Evolutionary conservation across 2,888 invertebrate species (phyloP).

Genomic region (Camptogramma bilineatum): DNA sequence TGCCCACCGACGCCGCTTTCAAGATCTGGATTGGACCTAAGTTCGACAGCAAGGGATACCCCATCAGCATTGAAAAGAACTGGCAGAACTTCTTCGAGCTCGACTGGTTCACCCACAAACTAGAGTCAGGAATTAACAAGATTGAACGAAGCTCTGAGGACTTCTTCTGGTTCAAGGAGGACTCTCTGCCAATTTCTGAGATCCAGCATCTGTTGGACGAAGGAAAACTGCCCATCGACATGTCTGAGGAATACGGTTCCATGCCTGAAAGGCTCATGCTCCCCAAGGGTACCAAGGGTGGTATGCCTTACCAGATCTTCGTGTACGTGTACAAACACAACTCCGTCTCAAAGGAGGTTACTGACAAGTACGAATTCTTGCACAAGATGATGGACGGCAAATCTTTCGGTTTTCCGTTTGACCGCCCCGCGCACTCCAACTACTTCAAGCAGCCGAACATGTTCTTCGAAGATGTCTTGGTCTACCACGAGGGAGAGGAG

Average conservation of each 20-base stretch:
- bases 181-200: slow-evolving; percentile 86
- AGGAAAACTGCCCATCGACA: slow-evolving; percentile 79
- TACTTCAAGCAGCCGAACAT: slow-evolving; percentile 85
- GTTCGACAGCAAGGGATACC: slow-evolving; percentile 84
- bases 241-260: slow-evolving; percentile 83
- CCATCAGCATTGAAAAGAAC: slow-evolving; percentile 82
- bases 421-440: slow-evolving; percentile 72
- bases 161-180: slow-evolving; percentile 86
- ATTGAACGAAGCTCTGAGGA: slow-evolving; percentile 88
- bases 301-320: slow-evolving; percentile 88
- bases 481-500: slow-evolving; percentile 79
- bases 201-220: slow-evolving; percentile 86
- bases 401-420: slow-evolving; percentile 85
- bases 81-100: slow-evolving; percentile 87
- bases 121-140: slow-evolving; percentile 87
- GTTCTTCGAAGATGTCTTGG: slow-evolving; percentile 84
- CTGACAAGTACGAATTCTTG: slow-evolving; percentile 22
- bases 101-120: slow-evolving; percentile 85
- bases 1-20: slow-evolving; percentile 84
- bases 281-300: slow-evolving; percentile 89
- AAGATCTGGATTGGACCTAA: slow-evolving; percentile 90
- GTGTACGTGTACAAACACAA: slow-evolving; percentile 86
- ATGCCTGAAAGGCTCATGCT: slow-evolving; percentile 89
- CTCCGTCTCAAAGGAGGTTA: slow-evolving; percentile 65
- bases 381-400: slow-evolving; percentile 71